phyloP scores from a whole-genome alignment of 1,140 invertebrate genomes.

The Cyclargus thomasi region DNA sequence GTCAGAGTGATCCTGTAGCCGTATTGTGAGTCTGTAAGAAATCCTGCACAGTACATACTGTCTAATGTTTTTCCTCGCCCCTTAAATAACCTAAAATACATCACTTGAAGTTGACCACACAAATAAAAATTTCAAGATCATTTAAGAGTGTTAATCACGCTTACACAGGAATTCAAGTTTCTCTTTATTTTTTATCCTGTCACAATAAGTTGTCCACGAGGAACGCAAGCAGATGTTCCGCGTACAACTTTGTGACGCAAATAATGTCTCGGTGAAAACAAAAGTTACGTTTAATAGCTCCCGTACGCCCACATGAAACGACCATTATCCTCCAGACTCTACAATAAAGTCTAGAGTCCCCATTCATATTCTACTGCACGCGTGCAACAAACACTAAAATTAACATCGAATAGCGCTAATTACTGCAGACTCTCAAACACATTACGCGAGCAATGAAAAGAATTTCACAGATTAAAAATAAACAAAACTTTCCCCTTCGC shows the following conservation, averaged over 20 bases:
- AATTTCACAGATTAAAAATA: constrained; percentile 28
- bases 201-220: background rate
- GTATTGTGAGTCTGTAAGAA: background rate
- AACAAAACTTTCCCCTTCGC: constrained; percentile 42
- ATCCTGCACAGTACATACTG: too few relatives aligned
- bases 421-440: constrained; percentile 2
- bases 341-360: too few relatives aligned
- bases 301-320: background rate
- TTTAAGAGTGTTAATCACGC: too few relatives aligned
- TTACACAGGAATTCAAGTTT: too few relatives aligned
- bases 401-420: background rate
- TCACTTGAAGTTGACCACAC: too few relatives aligned
- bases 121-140: too few relatives aligned
- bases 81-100: too few relatives aligned
- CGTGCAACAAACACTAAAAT: background rate
- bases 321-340: too few relatives aligned
- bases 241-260: background rate
- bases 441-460: constrained; percentile 17
- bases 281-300: background rate
- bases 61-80: too few relatives aligned
- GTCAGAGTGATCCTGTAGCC: background rate
- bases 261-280: background rate
- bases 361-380: background rate
- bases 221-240: background rate
- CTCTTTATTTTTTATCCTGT: too few relatives aligned